Percentiles rank a stretch among this genome's conserved stretches.
Evolutionary conservation across 2,888 invertebrate species (phyloP).

Genomic region (Yponomeuta evonymella): DNA sequence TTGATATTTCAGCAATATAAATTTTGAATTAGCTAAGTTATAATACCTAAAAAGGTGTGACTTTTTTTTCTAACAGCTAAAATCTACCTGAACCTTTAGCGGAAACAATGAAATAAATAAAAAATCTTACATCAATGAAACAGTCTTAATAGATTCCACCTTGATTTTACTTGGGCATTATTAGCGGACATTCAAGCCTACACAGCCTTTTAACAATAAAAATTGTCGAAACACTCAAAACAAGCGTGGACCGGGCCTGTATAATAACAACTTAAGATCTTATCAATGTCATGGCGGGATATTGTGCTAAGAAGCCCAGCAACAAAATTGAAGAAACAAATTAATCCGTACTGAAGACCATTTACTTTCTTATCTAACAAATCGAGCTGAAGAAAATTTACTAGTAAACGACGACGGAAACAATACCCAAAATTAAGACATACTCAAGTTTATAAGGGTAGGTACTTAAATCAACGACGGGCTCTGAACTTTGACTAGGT

Average conservation of each 20-base stretch:
- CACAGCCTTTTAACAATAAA: conserved; percentile 15
- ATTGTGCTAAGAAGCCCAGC: conserved; percentile 10
- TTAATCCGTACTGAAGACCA: background rate
- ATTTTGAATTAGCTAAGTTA: no score
- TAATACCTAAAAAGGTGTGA: no score
- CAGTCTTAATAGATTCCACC: conserved; percentile 31
- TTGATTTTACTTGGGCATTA: conserved; percentile 24
- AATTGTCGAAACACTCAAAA: conserved; percentile 24
- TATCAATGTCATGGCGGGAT: conserved; percentile 27
- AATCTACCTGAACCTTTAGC: no score
- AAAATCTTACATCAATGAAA: conserved; percentile 26
- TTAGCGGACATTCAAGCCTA: conserved; percentile 26
- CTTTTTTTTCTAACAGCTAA: no score
- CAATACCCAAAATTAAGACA: no score
- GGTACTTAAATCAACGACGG: no score
- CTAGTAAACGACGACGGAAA: no score
- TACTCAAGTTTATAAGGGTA: no score
- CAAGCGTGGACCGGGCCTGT: conserved; percentile 40
- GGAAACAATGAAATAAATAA: no score
- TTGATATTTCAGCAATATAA: background rate
- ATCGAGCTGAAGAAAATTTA: no score
- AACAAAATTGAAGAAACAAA: background rate
- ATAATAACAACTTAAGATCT: conserved; percentile 59
- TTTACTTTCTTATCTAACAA: no score
- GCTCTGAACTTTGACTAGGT: no score